These are phyloP conservation scores for Raja brachyura DNA, from an alignment of 2,113 vertebrate genomes.

Conservation along the genomic window DNA sequence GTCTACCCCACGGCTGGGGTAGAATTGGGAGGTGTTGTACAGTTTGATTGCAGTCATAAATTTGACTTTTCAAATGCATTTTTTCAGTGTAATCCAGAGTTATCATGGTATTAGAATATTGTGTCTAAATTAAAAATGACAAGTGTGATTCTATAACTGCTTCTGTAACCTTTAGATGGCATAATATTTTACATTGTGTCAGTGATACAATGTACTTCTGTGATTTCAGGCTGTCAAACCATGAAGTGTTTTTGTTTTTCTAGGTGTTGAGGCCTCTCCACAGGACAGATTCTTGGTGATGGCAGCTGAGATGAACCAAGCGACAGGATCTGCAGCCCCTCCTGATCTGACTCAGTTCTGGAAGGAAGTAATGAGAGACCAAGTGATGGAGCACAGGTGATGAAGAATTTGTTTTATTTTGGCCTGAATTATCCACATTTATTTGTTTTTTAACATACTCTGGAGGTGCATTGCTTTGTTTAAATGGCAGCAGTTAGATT, in stretches of 20 bases:
- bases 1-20: no score
- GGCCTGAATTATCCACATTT: neutral
- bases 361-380: slow-evolving; percentile 82
- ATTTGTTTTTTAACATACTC: neutral
- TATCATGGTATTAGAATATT: neutral
- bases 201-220: neutral
- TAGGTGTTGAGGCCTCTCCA: slow-evolving; percentile 79
- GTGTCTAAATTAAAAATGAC: neutral
- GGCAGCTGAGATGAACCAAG: slow-evolving; percentile 92
- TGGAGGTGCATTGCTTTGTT: neutral
- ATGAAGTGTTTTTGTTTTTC: neutral
- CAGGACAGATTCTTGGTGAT: slow-evolving; percentile 93
- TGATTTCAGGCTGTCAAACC: neutral
- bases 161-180: neutral
- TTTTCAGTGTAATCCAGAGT: neutral
- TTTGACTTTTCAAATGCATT: neutral
- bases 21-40: no score
- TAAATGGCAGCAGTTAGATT: no score
- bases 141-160: neutral
- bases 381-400: slow-evolving; percentile 90
- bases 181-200: neutral
- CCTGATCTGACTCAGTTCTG: slow-evolving; percentile 85
- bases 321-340: slow-evolving; percentile 49
- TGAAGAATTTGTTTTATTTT: neutral
- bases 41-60: neutral